phyloP scores from a whole-genome alignment of 2,797 vertebrate genomes.

The Poecilia picta region DNA sequence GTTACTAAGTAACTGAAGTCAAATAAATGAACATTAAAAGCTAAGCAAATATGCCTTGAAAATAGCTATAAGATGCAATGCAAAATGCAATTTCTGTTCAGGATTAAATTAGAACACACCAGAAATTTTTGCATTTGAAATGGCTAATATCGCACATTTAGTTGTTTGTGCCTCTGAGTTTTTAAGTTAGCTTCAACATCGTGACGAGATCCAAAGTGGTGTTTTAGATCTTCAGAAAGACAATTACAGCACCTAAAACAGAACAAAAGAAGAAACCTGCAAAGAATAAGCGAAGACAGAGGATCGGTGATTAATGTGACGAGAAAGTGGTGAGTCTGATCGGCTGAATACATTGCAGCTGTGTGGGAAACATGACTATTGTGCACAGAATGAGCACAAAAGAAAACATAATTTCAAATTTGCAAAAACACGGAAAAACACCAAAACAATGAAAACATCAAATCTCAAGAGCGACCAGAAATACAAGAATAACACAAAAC shows the following conservation, averaged over 20 bases:
- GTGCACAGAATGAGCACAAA: neutral
- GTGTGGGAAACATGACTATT: too few species aligned
- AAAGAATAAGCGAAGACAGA: neutral
- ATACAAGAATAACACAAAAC: neutral
- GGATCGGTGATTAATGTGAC: too few species aligned
- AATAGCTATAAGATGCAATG: neutral
- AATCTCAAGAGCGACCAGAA: neutral
- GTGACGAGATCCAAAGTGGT: neutral
- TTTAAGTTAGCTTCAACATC: neutral
- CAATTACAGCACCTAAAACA: neutral
- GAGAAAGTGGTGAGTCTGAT: neutral
- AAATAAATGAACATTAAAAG: neutral
- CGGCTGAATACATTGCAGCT: neutral
- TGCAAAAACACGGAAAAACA: neutral
- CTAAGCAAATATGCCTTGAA: neutral
- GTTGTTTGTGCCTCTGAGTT: neutral
- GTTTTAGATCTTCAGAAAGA: neutral
- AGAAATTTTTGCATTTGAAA: neutral
- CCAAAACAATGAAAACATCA: neutral
- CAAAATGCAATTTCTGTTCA: neutral
- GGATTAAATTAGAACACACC: neutral
- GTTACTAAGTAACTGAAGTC: neutral
- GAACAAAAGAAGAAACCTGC: neutral
- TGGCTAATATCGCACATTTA: neutral
- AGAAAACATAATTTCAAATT: neutral